These are phyloP conservation scores for Dromaius novaehollandiae DNA, from an alignment of 2,113 vertebrate species.

Conservation along the genomic window DNA sequence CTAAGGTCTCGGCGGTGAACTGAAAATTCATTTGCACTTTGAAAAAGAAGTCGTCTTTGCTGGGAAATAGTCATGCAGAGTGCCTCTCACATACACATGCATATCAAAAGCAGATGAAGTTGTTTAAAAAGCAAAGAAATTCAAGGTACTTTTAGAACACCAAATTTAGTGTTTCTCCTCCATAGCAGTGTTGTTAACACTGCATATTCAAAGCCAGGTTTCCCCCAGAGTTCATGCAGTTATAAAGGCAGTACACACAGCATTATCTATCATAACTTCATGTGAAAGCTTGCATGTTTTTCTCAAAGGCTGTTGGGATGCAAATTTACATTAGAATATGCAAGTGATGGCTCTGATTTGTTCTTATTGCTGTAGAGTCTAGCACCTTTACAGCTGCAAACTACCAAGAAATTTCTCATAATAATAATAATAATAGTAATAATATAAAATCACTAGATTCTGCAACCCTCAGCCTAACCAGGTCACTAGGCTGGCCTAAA, in stretches of 20 bases:
- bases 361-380: neutral
- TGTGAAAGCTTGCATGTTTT: neutral
- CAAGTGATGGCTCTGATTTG: neutral
- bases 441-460: neutral
- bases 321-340: neutral
- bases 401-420: neutral
- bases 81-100: accelerated
- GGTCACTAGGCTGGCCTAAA: neutral
- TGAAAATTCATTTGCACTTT: neutral
- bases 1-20: accelerated
- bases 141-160: neutral
- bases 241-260: accelerated
- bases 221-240: neutral
- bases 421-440: neutral
- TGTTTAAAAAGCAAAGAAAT: neutral
- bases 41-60: neutral
- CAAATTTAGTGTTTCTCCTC: accelerated
- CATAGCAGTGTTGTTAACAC: accelerated
- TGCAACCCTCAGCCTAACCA: neutral
- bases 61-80: neutral
- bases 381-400: neutral
- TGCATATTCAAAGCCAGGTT: neutral
- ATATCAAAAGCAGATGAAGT: neutral
- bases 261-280: accelerated
- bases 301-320: neutral